Evolutionary conservation across 2,113 vertebrate species (phyloP), one percentile per base, ranked within the genome.

Genomic region (Aldabrachelys gigantea): DNA sequence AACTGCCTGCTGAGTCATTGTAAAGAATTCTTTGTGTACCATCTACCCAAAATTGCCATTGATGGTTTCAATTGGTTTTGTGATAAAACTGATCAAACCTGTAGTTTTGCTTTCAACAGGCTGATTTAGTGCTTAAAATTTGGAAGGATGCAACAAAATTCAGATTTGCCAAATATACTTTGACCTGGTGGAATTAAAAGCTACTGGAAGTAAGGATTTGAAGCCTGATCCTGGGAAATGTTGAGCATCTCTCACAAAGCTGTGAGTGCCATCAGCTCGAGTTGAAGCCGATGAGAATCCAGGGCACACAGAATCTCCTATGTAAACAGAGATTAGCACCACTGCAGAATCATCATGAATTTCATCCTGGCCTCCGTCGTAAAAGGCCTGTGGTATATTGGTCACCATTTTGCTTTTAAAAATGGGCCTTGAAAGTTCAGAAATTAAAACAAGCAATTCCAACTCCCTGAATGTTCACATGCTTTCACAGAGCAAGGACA

Each of bases 151-250:
- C 54, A 35, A 13, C 19, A 62, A 57, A 24, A 53, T 75, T 82
- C 81, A 53, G 57, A 52, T 93, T 94, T 95, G 56, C 69, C 24
- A 95, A 53, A 21, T 52, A 29, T 44, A 22, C 16, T 38, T 53
- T 82, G n/a, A 82, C n/a, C 76, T 86, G 62, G 29, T 89, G 72
- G 5, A 69, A 79, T 29, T 85, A 78, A 92, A 95, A 94, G 82
- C 83, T 90, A 72, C 49, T 50, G 0, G 57, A 88, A 80, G 44
- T 38, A 29, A 19, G 54, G 6, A 86, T 24, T 79, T 65, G 38
- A 27, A 91, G 41, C 12, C 91, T 91, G 31, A 54, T 1, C 1
- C 83, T 6, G 47, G 38, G 38, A 31, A 95, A 31, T 47, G 53
- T 4, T 38, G 44, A 49, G 53, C 35, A 7, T 75, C 50, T 76